Base-by-base conservation (phyloP, 2,888 invertebrate species). In the Neoitamus cyanurus region DNA sequence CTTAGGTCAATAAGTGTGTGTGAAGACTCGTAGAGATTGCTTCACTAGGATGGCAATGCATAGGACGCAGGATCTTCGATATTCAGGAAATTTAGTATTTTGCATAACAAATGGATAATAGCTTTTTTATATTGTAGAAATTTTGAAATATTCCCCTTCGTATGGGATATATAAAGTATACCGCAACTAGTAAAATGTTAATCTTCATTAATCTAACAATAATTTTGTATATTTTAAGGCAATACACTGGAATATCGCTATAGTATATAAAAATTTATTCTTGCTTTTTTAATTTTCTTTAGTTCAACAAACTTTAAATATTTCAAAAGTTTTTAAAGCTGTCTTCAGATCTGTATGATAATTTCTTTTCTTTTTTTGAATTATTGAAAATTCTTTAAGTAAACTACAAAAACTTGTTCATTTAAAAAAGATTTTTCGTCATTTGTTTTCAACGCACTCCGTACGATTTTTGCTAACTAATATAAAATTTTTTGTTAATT, bases 231-330 rank as follows among this genome's bases (percentile, higher is more conserved):
- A 87, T 87, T 84, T 87, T 87, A 87, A 87, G 87, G 87, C 87
- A 87, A 87, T 87, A 87, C 86, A 87, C 87, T 87, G 87, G 87
- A 87, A 87, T 87, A 86, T 86, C 84, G 86, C 87, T 87, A 85
- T 83, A 48, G 9, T 80, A 31, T 80, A 80, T 78, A 80, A 80
- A 85, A 83, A 85, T 86, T 83, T 84, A 84, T 85, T 80, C 84
- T 85, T 83, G 70, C 82, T 85, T 42, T 86, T 75, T 30, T 83
- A 83, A 69, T 82, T 37, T 82, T 82, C 11, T 15, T 82, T 58
- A 82, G 25, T 82, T 82, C 25, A 68, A 69, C 69, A 82, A 69
- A 69, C 28, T 82, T 80, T 82, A 69, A 69, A 82, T 37, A 82
- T 69, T 82, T 82, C 58, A 82, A 69, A 58, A 58, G 82, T 42